Conservation (phyloP, 1,140 invertebrate species). For the Arctopsyche grandis region DNA sequence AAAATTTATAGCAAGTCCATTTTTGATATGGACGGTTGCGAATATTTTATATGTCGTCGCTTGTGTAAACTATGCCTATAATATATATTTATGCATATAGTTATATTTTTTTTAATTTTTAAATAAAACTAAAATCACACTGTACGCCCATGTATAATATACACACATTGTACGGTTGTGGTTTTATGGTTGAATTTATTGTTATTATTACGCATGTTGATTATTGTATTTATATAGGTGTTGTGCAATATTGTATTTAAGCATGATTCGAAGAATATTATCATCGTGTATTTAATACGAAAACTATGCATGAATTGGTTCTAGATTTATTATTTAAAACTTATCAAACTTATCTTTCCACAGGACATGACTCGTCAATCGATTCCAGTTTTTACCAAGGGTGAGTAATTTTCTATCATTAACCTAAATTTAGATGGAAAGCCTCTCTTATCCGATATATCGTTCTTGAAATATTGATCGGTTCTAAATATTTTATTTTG, state of each 20-base stretch:
- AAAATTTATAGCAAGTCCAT: no score
- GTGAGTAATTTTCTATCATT: constrained; percentile 56
- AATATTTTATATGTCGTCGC: no score
- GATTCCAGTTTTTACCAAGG: constrained; percentile 66
- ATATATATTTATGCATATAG: no score
- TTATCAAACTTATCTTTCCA: constrained; percentile 57
- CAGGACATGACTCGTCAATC: constrained; percentile 67
- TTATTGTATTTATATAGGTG: background rate
- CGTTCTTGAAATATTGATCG: background rate
- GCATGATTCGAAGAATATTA: no score
- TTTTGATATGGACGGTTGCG: no score
- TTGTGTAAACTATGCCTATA: no score
- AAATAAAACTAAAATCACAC: no score
- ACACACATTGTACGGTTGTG: constrained; percentile 12
- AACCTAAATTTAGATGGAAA: constrained; percentile 21
- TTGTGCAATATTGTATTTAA: background rate
- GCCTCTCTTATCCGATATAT: background rate
- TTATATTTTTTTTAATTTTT: no score
- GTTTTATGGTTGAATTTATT: background rate
- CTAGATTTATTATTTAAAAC: no score
- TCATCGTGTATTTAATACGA: no score
- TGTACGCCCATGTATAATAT: no score
- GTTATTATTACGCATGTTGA: background rate
- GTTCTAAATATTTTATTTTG: background rate
- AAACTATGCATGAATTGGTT: no score